Evolutionary conservation across 2,113 vertebrate species (phyloP).

Genomic region (Callipepla squamata): DNA sequence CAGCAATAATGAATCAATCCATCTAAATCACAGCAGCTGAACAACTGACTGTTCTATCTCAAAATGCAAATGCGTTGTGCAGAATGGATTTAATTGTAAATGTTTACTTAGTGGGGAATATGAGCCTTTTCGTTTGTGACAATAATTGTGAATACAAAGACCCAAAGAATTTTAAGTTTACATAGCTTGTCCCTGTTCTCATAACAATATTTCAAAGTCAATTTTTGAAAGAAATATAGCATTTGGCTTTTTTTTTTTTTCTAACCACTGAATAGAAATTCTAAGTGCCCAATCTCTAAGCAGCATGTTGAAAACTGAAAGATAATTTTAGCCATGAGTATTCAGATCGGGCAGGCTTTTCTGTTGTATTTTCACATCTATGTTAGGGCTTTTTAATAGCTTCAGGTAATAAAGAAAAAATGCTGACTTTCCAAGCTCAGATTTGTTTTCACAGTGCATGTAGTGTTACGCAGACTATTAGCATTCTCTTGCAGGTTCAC

Average conservation of each 20-base stretch:
- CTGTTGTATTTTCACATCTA: slow-evolving; percentile 38
- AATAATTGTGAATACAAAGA: slow-evolving; percentile 66
- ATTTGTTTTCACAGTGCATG: slow-evolving; percentile 3
- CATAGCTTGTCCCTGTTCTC: slow-evolving; percentile 53
- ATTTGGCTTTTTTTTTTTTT: slow-evolving; percentile 42
- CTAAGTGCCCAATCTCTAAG: slow-evolving; percentile 24
- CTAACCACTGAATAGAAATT: slow-evolving; percentile 44
- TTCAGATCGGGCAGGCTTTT: slow-evolving; percentile 52
- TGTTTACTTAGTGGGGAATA: slow-evolving; percentile 75
- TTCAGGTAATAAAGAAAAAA: slow-evolving; percentile 37
- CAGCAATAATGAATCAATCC: slow-evolving; percentile 72
- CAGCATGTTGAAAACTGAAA: slow-evolving; percentile 9
- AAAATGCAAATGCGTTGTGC: slow-evolving; percentile 72
- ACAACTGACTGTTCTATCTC: slow-evolving; percentile 71
- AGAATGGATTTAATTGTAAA: slow-evolving; percentile 74
- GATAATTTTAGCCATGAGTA: slow-evolving; percentile 47
- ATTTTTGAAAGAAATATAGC: slow-evolving; percentile 17
- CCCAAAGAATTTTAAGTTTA: slow-evolving; percentile 58
- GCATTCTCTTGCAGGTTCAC: not conserved
- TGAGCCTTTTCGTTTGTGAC: slow-evolving; percentile 61
- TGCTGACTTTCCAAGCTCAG: slow-evolving; percentile 49
- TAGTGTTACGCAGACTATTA: slow-evolving; percentile 10
- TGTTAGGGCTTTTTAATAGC: slow-evolving; percentile 24
- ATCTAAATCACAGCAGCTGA: slow-evolving; percentile 73
- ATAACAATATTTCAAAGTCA: slow-evolving; percentile 62